Conservation (phyloP, 2,888 invertebrate genomes). For the Pantelozetes paolii region DNA sequence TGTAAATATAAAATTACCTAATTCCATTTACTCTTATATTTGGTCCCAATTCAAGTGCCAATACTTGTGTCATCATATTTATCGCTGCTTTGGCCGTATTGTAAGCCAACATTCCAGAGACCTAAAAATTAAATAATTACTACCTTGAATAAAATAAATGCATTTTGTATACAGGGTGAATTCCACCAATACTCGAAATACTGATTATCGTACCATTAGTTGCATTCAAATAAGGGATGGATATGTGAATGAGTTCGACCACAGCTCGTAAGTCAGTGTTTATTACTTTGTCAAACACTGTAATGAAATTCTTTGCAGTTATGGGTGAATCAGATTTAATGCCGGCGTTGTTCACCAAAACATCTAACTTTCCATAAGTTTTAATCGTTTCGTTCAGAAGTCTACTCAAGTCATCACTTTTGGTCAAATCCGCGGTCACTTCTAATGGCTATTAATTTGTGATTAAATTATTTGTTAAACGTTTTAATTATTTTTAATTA, state of each 20-base stretch:
- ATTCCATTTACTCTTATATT: conserved; percentile 32
- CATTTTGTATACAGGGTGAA: conserved; percentile 24
- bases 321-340: background rate
- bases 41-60: conserved; percentile 35
- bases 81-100: background rate
- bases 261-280: conserved; percentile 20
- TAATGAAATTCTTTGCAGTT: conserved; percentile 26
- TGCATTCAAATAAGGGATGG: conserved; percentile 35
- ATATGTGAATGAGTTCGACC: background rate
- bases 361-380: conserved; percentile 34
- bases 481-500: background rate
- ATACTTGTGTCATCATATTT: conserved; percentile 13
- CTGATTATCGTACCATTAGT: conserved; percentile 40
- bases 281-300: conserved; percentile 20
- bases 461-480: background rate
- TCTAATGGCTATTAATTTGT: conserved; percentile 15
- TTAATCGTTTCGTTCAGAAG: conserved; percentile 24
- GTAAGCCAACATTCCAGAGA: background rate
- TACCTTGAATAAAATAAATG: too few species aligned
- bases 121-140: background rate
- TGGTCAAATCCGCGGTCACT: conserved; percentile 37
- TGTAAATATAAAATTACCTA: too few species aligned
- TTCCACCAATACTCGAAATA: conserved; percentile 23
- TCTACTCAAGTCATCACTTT: conserved; percentile 27
- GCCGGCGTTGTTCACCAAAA: conserved; percentile 41